These are phyloP conservation scores for Marisa cornuarietis DNA, from an alignment of 1,140 invertebrate species.

Conservation along the genomic window DNA sequence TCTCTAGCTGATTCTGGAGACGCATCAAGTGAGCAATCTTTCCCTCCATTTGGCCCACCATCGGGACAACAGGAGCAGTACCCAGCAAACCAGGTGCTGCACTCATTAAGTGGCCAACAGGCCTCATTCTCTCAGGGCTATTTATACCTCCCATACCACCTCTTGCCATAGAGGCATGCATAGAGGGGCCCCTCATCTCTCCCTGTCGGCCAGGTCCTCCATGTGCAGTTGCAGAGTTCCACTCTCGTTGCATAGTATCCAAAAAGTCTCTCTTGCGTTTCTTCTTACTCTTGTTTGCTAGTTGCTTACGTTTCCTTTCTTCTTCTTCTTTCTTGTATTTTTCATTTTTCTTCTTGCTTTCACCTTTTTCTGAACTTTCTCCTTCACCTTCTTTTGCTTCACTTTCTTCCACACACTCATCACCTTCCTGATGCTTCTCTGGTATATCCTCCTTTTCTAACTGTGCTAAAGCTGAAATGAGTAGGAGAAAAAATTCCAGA, in stretches of 20 bases:
- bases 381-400: background rate
- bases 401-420: background rate
- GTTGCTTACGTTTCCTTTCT: background rate
- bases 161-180: background rate
- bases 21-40: conserved; percentile 15
- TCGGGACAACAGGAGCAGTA: background rate
- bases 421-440: conserved; percentile 3
- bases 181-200: too few species aligned
- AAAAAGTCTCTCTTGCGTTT: conserved; percentile 15
- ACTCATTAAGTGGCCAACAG: background rate
- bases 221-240: background rate
- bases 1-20: conserved; percentile 19
- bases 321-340: conserved; percentile 2
- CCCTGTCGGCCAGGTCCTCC: too few species aligned
- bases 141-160: background rate
- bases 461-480: too few species aligned
- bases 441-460: background rate
- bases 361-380: background rate
- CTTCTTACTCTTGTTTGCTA: conserved; percentile 10
- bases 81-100: background rate
- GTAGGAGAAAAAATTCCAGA: too few species aligned
- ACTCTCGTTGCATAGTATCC: conserved; percentile 10
- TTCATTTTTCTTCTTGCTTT: background rate
- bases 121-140: background rate
- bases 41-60: background rate